Evolutionary conservation across 2,113 vertebrate genomes (phyloP), one percentile per base, ranked within the genome.

Genomic region (Manacus vitellinus): DNA sequence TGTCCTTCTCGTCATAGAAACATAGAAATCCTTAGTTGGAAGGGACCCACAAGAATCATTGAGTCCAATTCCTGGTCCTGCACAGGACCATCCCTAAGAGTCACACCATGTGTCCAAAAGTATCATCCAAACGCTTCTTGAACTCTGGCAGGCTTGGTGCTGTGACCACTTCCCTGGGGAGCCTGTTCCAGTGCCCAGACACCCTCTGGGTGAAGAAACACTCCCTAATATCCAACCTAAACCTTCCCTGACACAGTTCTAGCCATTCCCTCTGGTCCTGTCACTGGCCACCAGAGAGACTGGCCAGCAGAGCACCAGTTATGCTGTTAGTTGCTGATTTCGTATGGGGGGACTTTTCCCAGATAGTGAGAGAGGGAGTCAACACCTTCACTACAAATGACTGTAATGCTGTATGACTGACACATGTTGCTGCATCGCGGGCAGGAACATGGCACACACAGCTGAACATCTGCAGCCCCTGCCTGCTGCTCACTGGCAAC

Each of bases 341-440:
- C 17, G 10, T 21, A 4, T 1, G 5, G 6, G 24, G 18, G 22
- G 49, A 14, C 28, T 70, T 65, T 14, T 21, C 44, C 86, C 39
- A 43, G 39, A 20, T 25, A 65, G 31, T 18, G 47, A 54, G 46
- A 47, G 37, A 11, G 10, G n/a, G 8, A 54, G 24, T 70, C 19
- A 23, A 14, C 24, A 28, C 31, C 39, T 74, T 51, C 49, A 43
- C n/a, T 31, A 39, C 8, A n/a, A 49, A 25, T 4, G 6, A 9
- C 52, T 41, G 46, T 44, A 21, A 55, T 41, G 46, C 8, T 1
- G 5, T 23, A 67, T 51, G 62, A 46, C 44, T 49, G 3, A 39
- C 52, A 15, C 0, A 4, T 0, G 2, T 58, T 33, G 12, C 54
- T 56, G 58, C 41, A 51, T 15, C 13, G 0, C 1, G 12, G 59